A percentile compares a stretch with the other conserved stretches of the same genome.
Conservation (phyloP, 1,140 invertebrate genomes). For the Brachionus rubens region DNA sequence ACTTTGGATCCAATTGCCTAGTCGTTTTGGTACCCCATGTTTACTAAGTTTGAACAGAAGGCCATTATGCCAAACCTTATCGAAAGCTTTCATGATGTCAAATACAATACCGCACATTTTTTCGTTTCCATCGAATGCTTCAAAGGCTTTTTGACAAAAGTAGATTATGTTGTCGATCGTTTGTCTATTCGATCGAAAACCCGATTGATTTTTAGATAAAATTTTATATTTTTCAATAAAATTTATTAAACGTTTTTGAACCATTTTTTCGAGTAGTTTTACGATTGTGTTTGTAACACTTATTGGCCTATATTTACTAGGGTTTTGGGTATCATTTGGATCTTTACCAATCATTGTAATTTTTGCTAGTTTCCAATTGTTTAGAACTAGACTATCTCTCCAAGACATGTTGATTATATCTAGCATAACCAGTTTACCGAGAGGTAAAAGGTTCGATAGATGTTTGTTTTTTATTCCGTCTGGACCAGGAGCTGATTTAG, state of each 20-base stretch:
- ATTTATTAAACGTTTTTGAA: too few species aligned
- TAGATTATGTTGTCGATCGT: too few species aligned
- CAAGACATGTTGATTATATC: not conserved
- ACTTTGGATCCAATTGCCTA: not conserved
- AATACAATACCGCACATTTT: too few species aligned
- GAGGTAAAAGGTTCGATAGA: not conserved
- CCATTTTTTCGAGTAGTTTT: too few species aligned
- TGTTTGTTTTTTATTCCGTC: not conserved
- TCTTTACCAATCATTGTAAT: slow-evolving; percentile 9
- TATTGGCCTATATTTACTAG: slow-evolving; percentile 9
- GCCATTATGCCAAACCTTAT: not conserved
- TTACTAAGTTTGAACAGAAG: not conserved
- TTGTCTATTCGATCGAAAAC: too few species aligned
- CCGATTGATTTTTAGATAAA: too few species aligned
- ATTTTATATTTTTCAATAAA: too few species aligned
- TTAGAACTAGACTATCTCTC: not conserved
- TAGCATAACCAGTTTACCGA: not conserved
- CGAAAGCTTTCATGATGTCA: not conserved
- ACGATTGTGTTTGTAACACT: not conserved
- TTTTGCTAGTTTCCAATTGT: slow-evolving; percentile 9
- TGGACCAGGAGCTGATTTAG: not conserved
- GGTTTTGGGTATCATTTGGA: not conserved
- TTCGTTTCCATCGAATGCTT: too few species aligned
- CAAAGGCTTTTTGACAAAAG: too few species aligned
- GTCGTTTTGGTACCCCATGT: not conserved